These are phyloP conservation scores for Chrysaora quinquecirrha DNA, from an alignment of 30 jellyfish, hydroid and myxozoan species.

Conservation along the genomic window DNA sequence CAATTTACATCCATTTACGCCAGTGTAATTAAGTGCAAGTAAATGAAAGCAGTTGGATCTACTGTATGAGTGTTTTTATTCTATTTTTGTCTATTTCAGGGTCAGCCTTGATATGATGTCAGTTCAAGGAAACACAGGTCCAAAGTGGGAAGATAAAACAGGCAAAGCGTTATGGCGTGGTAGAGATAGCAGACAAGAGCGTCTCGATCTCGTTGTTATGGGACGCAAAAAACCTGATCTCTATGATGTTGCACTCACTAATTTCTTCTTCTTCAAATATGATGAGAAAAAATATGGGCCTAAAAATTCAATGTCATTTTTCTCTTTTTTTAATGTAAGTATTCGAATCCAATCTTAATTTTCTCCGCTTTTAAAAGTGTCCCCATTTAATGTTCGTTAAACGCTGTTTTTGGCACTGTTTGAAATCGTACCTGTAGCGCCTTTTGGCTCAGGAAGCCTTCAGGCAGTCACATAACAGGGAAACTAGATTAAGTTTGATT, in stretches of 20 bases:
- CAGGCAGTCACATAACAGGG: no score
- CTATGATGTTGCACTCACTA: slow-evolving; percentile 86
- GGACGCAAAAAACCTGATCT: slow-evolving; percentile 78
- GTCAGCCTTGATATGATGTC: slow-evolving; percentile 86
- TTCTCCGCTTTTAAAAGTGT: background rate
- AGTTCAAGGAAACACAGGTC: slow-evolving; percentile 92
- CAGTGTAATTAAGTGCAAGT: no score
- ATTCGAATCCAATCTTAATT: background rate
- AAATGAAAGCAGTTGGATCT: no score
- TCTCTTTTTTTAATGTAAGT: slow-evolving; percentile 84
- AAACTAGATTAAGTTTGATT: no score
- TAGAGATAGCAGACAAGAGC: slow-evolving; percentile 93
- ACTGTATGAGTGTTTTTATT: no score
- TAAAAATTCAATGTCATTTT: slow-evolving; percentile 70
- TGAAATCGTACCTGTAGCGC: background rate
- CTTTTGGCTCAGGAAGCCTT: no score
- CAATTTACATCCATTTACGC: background rate
- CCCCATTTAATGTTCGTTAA: background rate
- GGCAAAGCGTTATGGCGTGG: slow-evolving; percentile 89
- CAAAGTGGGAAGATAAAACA: slow-evolving; percentile 74
- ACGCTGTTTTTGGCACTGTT: background rate
- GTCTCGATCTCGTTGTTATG: slow-evolving; percentile 79
- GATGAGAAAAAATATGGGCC: slow-evolving; percentile 96
- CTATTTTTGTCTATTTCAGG: no score
- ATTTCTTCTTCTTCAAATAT: slow-evolving; percentile 75